phyloP scores from a whole-genome alignment of 2,888 invertebrate genomes.

The Hanleya hanleyi region DNA sequence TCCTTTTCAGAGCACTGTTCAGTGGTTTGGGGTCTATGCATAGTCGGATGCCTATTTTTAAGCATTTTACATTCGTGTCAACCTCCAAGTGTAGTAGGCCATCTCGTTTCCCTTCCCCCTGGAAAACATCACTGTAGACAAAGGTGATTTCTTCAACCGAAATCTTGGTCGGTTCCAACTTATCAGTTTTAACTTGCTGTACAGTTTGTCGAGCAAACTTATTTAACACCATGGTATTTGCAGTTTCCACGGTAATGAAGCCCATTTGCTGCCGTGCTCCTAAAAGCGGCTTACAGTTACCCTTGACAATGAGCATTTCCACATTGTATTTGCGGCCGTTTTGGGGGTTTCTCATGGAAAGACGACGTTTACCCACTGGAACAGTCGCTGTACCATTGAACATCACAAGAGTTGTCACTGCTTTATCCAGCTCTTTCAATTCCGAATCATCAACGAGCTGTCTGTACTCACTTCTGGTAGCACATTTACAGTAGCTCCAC shows the following conservation, averaged over 20 bases:
- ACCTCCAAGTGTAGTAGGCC: conserved; percentile 28
- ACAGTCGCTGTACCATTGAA: too few species aligned
- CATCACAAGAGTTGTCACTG: too few species aligned
- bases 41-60: conserved; percentile 21
- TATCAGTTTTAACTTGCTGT: too few species aligned
- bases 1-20: too few species aligned
- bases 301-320: conserved; percentile 23
- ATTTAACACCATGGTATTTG: conserved; percentile 8
- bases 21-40: too few species aligned
- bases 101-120: conserved; percentile 27
- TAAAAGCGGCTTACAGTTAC: conserved; percentile 16
- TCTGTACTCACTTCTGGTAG: too few species aligned
- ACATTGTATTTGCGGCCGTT: conserved; percentile 19
- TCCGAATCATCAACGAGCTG: too few species aligned
- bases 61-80: conserved; percentile 20
- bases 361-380: too few species aligned
- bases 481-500: too few species aligned
- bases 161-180: too few species aligned
- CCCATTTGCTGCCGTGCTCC: conserved; percentile 25
- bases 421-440: too few species aligned
- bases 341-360: conserved; percentile 18
- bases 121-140: conserved; percentile 19
- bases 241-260: conserved; percentile 24
- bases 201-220: conserved; percentile 17
- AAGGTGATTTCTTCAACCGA: neutral